These are phyloP conservation scores for Odobenus rosmarus DNA, from an alignment of 2,113 vertebrate species.

Conservation along the genomic window DNA sequence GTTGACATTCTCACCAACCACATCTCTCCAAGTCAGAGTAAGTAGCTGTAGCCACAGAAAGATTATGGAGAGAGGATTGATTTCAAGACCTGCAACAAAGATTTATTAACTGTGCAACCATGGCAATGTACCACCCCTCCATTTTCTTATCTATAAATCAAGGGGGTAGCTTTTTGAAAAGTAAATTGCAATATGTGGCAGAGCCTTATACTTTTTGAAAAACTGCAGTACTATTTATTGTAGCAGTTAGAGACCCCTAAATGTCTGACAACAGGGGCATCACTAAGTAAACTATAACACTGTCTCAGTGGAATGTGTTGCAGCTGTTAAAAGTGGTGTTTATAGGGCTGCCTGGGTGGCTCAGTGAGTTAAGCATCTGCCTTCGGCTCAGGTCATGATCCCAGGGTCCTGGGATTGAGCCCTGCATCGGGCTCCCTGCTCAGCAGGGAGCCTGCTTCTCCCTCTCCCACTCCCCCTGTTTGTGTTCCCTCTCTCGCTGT, in stretches of 20 bases:
- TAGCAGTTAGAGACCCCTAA: constrained; percentile 28
- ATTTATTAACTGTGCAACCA: neutral
- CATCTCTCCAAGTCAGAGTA: neutral
- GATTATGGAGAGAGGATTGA: neutral
- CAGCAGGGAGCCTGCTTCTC: no score
- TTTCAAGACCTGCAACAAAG: neutral
- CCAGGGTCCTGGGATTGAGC: no score
- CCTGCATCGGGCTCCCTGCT: no score
- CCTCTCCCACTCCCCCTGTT: no score
- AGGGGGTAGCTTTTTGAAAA: neutral
- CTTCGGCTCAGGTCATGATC: no score
- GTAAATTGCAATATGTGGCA: neutral
- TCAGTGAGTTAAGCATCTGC: no score
- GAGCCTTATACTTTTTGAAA: neutral
- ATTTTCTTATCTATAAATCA: constrained; percentile 36
- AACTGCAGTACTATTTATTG: neutral
- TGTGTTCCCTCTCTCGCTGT: no score
- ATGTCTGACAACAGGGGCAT: neutral
- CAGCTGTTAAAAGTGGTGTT: neutral
- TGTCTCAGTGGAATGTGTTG: neutral
- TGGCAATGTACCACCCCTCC: neutral
- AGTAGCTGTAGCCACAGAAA: neutral
- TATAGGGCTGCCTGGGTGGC: neutral
- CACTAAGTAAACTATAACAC: constrained; percentile 12
- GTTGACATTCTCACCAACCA: neutral